phyloP scores from a whole-genome alignment of 2,888 invertebrate genomes.

The Lagria hirta region DNA sequence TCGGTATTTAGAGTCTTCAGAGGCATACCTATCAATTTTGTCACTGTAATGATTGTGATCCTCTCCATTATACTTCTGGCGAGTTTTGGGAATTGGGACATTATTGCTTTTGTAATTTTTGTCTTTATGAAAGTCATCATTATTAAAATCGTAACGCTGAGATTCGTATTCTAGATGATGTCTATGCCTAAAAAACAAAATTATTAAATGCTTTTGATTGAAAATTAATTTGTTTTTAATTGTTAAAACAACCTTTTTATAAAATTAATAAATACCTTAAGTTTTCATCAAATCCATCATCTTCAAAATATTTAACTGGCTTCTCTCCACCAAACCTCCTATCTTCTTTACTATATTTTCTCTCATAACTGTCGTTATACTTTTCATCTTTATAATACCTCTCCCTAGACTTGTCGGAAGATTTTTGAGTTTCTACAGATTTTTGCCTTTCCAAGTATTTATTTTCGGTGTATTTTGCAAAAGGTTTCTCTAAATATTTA shows the following conservation, averaged over 20 bases:
- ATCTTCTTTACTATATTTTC: conserved; percentile 30
- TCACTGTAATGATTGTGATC: conserved; percentile 39
- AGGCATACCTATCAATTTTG: conserved; percentile 32
- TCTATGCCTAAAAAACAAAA: conserved; percentile 19
- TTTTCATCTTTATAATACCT: conserved; percentile 32
- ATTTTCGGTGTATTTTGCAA: conserved; percentile 40
- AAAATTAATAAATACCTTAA: conserved; percentile 40
- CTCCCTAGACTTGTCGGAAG: conserved; percentile 34
- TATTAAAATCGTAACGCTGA: conserved; percentile 20
- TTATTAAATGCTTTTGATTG: background rate
- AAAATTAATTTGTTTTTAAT: background rate
- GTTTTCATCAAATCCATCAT: conserved; percentile 48
- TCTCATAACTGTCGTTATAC: conserved; percentile 25
- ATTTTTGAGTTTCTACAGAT: conserved; percentile 32
- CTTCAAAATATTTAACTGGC: conserved; percentile 42
- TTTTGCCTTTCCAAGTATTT: conserved; percentile 43
- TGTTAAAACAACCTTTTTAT: too few species aligned
- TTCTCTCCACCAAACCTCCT: too few species aligned
- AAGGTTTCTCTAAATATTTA: conserved; percentile 44
- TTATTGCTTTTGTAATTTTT: conserved; percentile 34
- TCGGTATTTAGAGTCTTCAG: conserved; percentile 9
- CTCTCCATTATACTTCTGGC: conserved; percentile 37
- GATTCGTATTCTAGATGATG: too few species aligned
- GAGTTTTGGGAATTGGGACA: conserved; percentile 45
- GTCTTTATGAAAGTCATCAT: conserved; percentile 38